phyloP scores from a whole-genome alignment of 2,113 vertebrate genomes.

The Mobula hypostoma region DNA sequence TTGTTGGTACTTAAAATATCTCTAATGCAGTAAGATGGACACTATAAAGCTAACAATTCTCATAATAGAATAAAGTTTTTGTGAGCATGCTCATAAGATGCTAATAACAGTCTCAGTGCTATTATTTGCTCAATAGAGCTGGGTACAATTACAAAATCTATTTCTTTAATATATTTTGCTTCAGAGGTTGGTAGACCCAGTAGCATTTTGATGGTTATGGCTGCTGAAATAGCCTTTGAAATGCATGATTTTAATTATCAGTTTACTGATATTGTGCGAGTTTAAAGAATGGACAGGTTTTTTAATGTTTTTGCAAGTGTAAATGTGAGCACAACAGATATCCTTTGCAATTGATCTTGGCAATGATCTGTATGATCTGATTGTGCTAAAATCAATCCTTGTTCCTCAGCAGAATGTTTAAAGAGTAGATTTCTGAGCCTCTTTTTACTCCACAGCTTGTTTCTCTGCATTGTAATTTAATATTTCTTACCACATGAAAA shows the following conservation, averaged over 20 bases:
- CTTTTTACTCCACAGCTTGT: not conserved
- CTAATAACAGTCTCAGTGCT: not conserved
- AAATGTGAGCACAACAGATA: not conserved
- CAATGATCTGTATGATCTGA: not conserved
- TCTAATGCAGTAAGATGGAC: not conserved
- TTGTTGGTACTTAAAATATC: not conserved
- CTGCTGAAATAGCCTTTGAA: slow-evolving; percentile 9
- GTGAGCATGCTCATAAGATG: not conserved
- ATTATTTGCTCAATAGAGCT: too few species aligned
- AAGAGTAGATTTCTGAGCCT: not conserved
- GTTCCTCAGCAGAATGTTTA: not conserved
- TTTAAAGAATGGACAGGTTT: not conserved
- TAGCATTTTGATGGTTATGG: slow-evolving; percentile 3
- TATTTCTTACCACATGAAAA: not conserved
- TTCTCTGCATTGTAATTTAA: not conserved
- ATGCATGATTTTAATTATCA: not conserved
- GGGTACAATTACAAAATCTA: not conserved
- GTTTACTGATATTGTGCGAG: too few species aligned
- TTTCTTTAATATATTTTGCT: not conserved
- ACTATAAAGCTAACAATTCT: not conserved
- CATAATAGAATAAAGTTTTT: not conserved
- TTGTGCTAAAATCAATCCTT: not conserved
- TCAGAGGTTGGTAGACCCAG: not conserved
- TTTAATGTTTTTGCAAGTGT: not conserved
- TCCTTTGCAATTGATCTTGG: not conserved